Base-by-base conservation (phyloP, 2,113 vertebrate species). In the Acrocephalus arundinaceus region DNA sequence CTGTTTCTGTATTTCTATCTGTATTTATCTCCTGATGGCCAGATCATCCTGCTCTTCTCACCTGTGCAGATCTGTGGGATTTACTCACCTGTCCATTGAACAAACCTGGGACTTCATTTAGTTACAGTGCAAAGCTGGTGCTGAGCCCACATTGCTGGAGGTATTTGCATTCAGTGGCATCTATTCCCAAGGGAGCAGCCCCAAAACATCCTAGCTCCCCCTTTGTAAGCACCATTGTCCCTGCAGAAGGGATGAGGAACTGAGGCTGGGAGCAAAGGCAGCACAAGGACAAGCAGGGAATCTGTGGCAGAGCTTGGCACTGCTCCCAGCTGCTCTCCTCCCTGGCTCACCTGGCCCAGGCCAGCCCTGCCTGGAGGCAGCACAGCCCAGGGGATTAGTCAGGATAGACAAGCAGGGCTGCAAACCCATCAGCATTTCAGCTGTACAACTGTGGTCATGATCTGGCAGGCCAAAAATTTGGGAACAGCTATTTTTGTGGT, bases 211-310 rank as follows among this genome's bases (percentile, higher is more conserved):
- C 1, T 1, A 61, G 77, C 45, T 76, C 41, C 62, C 35, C n/a
- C 51, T 82, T 5, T 16, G n/a, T 24, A 66, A 61, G 70, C 6
- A 22, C 41, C 46, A 13, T 14, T 76, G 61, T 65, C 58, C 77
- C 74, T 33, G n/a, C 11, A 45, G 77, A 51, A 72, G 70, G 57
- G 67, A 31, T 8, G 77, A 78, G 71, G 84, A 82, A 16, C 58
- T 14, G 89, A 76, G 89, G 85, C 73, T 85, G 30, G 19, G 35
- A 68, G 93, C 83, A 89, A 85, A 94, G 86, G 86, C 84, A 45
- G 6, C 66, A 12, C 91, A 94, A 92, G 91, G 91, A 95, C 84
- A 46, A 51, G 35, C 15, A 51, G 59, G 61, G 65, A 63, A 21
- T 28, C 13, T 35, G 92, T 70, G 83, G 90, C 83, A 89, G 86